Percentiles rank a stretch among this genome's conserved stretches.
These are phyloP conservation scores for Lepidurus apus DNA, from an alignment of 1,140 invertebrate genomes.

Conservation along the genomic window DNA sequence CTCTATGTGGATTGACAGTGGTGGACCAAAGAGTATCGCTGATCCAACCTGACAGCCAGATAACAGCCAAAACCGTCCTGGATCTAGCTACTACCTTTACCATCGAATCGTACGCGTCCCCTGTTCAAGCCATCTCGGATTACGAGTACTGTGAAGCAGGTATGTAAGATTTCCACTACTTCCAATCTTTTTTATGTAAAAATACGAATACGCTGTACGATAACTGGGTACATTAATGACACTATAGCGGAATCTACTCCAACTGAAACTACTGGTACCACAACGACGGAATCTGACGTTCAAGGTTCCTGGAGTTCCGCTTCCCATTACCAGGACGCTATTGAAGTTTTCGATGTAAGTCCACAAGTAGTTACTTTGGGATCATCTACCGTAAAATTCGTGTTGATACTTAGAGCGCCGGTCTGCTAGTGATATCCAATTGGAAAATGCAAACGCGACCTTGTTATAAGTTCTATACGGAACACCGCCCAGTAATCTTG, in stretches of 20 bases:
- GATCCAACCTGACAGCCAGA: conserved; percentile 42
- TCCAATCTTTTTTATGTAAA: neutral
- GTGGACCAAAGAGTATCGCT: conserved; percentile 56
- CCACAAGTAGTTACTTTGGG: neutral
- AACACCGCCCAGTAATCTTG: neutral
- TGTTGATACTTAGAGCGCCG: conserved; percentile 1
- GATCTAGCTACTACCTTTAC: conserved; percentile 44
- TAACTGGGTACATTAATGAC: too few relatives aligned
- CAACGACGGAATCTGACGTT: too few relatives aligned
- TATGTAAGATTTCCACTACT: conserved; percentile 25
- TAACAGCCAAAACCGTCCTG: conserved; percentile 44
- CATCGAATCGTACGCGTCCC: conserved; percentile 41
- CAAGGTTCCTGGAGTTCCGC: neutral
- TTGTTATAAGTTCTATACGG: neutral
- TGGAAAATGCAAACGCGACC: neutral
- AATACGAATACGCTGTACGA: too few relatives aligned
- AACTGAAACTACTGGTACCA: too few relatives aligned
- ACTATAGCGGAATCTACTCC: too few relatives aligned
- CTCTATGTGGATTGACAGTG: conserved; percentile 55
- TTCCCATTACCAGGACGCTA: conserved; percentile 26
- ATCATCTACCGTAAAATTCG: neutral
- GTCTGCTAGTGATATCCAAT: conserved; percentile 1
- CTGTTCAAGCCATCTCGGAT: conserved; percentile 44
- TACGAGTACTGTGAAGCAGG: conserved; percentile 38
- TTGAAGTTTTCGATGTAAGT: conserved; percentile 47